Percentiles rank a stretch among this genome's conserved stretches.
phyloP scores from a whole-genome alignment of 2,113 vertebrate species.

The Vidua chalybeata region DNA sequence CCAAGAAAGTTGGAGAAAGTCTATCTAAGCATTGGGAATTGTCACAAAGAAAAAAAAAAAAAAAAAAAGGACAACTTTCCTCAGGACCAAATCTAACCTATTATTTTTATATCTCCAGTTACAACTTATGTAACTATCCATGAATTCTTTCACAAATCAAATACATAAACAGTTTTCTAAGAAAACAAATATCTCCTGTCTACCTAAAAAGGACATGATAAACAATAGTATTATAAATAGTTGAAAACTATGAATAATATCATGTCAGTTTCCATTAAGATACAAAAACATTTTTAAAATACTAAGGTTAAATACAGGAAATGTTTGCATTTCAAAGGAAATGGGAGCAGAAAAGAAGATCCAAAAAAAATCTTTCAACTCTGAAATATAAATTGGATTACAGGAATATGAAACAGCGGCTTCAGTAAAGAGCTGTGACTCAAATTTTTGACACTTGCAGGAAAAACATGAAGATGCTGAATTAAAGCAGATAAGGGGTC shows the following conservation, averaged over 20 bases:
- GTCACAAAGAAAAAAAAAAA: neutral
- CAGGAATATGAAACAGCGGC: neutral
- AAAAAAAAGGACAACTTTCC: neutral
- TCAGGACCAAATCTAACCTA: neutral
- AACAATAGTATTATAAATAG: conserved; percentile 48
- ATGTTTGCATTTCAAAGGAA: conserved; percentile 55
- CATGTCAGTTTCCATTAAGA: conserved; percentile 30
- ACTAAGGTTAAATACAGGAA: conserved; percentile 39
- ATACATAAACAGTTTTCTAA: neutral
- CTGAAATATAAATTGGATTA: conserved; percentile 4
- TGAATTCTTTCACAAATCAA: conserved; percentile 5
- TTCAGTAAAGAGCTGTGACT: neutral
- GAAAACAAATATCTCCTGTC: conserved; percentile 8
- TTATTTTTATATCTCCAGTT: neutral
- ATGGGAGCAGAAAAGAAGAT: conserved; percentile 19
- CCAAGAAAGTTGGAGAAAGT: neutral
- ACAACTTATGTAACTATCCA: neutral
- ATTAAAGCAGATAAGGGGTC: neutral
- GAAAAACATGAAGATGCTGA: neutral
- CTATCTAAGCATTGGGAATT: neutral
- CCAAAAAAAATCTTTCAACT: conserved; percentile 17
- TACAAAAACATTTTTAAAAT: conserved; percentile 7
- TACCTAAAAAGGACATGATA: conserved; percentile 12
- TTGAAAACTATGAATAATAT: conserved; percentile 14
- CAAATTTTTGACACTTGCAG: neutral